A percentile compares a stretch with the other conserved stretches of the same genome.
Conservation (phyloP, 30 jellyfish, hydroid and myxozoan genomes). For the Aurelia sp. region DNA sequence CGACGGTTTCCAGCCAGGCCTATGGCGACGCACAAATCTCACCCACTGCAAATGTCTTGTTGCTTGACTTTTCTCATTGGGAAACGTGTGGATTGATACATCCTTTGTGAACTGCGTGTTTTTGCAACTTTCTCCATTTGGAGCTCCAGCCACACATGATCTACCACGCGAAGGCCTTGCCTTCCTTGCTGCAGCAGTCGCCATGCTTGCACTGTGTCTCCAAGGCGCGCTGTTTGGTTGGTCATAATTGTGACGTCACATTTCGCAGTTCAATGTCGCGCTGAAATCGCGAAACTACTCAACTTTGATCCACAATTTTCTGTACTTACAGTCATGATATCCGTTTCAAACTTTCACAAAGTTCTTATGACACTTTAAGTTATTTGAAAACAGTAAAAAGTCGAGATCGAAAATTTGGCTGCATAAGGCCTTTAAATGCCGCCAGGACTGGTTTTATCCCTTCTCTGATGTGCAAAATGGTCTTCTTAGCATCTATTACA, state of each 20-base stretch:
- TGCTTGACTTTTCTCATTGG: neutral
- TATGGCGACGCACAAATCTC: conserved; percentile 16
- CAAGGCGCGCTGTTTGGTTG: neutral
- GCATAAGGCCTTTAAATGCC: too few species aligned
- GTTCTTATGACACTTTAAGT: too few species aligned
- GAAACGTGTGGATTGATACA: conserved; percentile 13
- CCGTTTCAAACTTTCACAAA: neutral
- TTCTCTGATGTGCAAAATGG: too few species aligned
- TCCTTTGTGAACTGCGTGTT: conserved; percentile 15
- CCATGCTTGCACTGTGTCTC: conserved; percentile 8
- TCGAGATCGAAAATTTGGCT: too few species aligned
- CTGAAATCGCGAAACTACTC: conserved; percentile 21
- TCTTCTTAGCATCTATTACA: too few species aligned
- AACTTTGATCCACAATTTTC: conserved; percentile 23
- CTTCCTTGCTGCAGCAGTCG: neutral
- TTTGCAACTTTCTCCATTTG: conserved; percentile 30
- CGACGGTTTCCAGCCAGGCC: conserved; percentile 22
- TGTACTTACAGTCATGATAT: neutral
- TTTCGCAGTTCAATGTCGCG: conserved; percentile 29
- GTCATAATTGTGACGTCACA: conserved; percentile 29
- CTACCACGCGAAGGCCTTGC: conserved; percentile 10
- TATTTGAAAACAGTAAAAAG: too few species aligned
- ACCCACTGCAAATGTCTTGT: conserved; percentile 20
- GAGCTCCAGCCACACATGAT: conserved; percentile 43
- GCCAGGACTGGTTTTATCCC: too few species aligned